A percentile compares a stretch with the other conserved stretches of the same genome.
phyloP scores from a whole-genome alignment of 2,797 vertebrate species.

The Eulemur mongoz region DNA sequence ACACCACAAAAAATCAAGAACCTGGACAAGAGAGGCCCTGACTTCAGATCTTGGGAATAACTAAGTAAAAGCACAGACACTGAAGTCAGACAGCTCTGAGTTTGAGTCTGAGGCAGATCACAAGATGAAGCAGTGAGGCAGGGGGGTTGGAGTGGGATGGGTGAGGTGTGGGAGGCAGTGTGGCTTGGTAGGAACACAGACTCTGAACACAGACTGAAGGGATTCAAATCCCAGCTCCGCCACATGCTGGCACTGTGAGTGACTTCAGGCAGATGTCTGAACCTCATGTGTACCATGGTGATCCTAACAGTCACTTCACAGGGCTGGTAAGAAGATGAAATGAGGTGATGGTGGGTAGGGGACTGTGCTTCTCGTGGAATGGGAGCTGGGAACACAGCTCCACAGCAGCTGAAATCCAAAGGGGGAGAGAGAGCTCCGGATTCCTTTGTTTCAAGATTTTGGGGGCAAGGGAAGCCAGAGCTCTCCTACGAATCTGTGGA shows the following conservation, averaged over 20 bases:
- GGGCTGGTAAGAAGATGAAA: not conserved
- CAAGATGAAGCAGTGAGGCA: not conserved
- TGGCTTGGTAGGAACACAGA: not conserved
- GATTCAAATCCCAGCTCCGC: not conserved
- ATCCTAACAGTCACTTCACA: not conserved
- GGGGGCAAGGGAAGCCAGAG: not conserved
- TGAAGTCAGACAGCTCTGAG: too few species aligned
- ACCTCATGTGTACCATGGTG: not conserved
- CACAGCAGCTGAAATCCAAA: not conserved
- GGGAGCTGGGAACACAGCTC: not conserved
- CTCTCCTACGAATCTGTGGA: not conserved
- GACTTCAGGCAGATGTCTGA: not conserved
- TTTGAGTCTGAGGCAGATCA: too few species aligned
- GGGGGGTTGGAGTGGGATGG: not conserved
- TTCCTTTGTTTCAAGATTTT: not conserved
- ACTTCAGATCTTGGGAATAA: too few species aligned
- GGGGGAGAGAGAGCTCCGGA: not conserved
- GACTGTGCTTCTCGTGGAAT: not conserved
- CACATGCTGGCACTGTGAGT: not conserved
- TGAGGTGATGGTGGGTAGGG: not conserved
- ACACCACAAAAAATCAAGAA: not conserved
- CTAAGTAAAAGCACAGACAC: too few species aligned
- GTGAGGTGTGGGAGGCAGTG: not conserved
- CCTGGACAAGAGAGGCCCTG: not conserved
- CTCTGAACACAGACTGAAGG: not conserved